Evolutionary conservation across 2,797 vertebrate genomes (phyloP).

Genomic region (Leptodactylus fallax): DNA sequence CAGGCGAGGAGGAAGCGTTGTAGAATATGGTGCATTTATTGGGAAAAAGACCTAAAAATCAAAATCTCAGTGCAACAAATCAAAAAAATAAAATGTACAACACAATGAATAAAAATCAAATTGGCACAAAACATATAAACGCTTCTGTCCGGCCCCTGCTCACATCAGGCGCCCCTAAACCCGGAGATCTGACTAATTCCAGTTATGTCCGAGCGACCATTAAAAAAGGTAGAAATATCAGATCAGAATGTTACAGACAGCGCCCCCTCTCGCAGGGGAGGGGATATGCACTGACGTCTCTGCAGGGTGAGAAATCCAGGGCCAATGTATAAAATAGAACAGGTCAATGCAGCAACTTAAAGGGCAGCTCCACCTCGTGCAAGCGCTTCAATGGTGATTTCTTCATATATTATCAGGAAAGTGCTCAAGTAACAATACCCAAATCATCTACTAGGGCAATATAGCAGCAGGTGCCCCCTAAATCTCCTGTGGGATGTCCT

Average conservation of each 20-base stretch:
- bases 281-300: neutral
- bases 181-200: slow-evolving; percentile 6
- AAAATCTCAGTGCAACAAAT: slow-evolving; percentile 48
- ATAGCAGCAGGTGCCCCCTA: no score
- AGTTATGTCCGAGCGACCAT: slow-evolving; percentile 13
- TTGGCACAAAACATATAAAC: slow-evolving; percentile 56
- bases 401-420: no score
- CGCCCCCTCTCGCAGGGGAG: no score
- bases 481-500: no score
- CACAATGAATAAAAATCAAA: slow-evolving; percentile 51
- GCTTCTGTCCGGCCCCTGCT: neutral
- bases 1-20: neutral
- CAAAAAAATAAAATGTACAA: slow-evolving; percentile 55
- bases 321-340: no score
- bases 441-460: no score
- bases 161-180: neutral
- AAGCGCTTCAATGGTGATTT: neutral
- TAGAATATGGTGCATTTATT: slow-evolving; percentile 36
- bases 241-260: no score
- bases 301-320: no score
- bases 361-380: neutral
- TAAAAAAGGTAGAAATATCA: neutral
- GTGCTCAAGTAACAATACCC: no score
- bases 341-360: neutral
- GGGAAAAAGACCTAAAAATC: neutral